Percentiles rank a stretch among this genome's conserved stretches.
Conservation (phyloP, 2,797 vertebrate genomes). For the Spondyliosoma cantharus region DNA sequence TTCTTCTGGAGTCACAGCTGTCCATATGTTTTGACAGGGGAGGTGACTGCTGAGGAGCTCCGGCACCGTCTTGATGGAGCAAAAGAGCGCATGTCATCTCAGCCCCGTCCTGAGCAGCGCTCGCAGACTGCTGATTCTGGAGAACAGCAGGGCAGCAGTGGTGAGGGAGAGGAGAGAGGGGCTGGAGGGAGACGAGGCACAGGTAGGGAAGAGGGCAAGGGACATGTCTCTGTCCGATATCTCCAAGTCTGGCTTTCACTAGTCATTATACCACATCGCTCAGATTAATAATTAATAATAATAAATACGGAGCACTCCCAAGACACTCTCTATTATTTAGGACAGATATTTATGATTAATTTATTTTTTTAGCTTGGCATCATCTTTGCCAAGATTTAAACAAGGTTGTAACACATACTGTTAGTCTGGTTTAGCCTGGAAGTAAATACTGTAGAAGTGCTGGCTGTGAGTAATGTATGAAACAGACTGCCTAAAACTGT, state of each 20-base stretch:
- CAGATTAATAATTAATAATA: no score
- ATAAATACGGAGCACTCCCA: background rate
- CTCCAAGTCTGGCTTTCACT: conserved; percentile 12
- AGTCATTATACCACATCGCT: background rate
- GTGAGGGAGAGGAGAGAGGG: conserved; percentile 72
- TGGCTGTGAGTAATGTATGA: conserved; percentile 5
- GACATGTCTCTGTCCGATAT: background rate
- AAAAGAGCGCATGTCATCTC: conserved; percentile 90
- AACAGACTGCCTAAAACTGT: background rate
- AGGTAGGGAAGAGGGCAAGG: conserved; percentile 53
- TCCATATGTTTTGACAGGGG: conserved; percentile 83
- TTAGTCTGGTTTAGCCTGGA: background rate
- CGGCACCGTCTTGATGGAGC: conserved; percentile 91
- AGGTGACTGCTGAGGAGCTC: conserved; percentile 95
- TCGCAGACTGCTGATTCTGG: conserved; percentile 81
- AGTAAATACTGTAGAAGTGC: background rate
- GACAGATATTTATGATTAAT: background rate
- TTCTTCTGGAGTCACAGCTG: background rate
- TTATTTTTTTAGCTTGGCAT: background rate
- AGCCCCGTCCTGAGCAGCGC: conserved; percentile 81
- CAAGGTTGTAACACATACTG: background rate
- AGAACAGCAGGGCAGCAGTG: conserved; percentile 80
- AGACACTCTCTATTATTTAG: background rate
- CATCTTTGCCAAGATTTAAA: background rate
- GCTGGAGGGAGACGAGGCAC: conserved; percentile 66